A percentile compares a stretch with the other conserved stretches of the same genome.
Conservation (phyloP, 2,797 vertebrate genomes). For the Peromyscus eremicus region DNA sequence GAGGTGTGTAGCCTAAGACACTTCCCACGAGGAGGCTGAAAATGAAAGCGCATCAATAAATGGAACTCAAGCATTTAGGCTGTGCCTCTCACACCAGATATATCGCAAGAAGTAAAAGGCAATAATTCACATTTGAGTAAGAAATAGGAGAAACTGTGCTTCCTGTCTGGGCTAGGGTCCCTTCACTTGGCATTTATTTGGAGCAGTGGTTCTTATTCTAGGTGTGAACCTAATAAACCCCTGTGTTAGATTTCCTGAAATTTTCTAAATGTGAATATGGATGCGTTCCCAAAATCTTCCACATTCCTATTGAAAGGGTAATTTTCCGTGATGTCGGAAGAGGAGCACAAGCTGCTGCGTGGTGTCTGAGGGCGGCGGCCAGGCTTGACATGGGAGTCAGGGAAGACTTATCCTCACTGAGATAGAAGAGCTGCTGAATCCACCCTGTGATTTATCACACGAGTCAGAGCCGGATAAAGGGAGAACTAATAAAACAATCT, state of each 20-base stretch:
- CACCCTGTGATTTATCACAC: neutral
- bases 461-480: constrained; percentile 43
- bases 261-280: constrained; percentile 48
- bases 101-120: neutral
- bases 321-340: neutral
- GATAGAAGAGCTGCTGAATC: neutral
- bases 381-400: fast-evolving
- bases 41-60: neutral
- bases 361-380: fast-evolving
- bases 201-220: constrained; percentile 35
- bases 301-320: neutral
- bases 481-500: constrained; percentile 51
- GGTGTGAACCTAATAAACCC: constrained; percentile 51
- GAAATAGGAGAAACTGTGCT: neutral
- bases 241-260: constrained; percentile 52
- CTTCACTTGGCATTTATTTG: neutral
- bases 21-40: neutral
- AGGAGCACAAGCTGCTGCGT: too few species aligned
- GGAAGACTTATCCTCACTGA: neutral
- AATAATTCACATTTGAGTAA: neutral
- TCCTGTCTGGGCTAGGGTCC: neutral
- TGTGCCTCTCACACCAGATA: neutral
- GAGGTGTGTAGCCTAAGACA: neutral
- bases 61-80: neutral
- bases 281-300: constrained; percentile 10